These are phyloP conservation scores for Ifrita kowaldi DNA, from an alignment of 2,113 vertebrate genomes.

Conservation along the genomic window DNA sequence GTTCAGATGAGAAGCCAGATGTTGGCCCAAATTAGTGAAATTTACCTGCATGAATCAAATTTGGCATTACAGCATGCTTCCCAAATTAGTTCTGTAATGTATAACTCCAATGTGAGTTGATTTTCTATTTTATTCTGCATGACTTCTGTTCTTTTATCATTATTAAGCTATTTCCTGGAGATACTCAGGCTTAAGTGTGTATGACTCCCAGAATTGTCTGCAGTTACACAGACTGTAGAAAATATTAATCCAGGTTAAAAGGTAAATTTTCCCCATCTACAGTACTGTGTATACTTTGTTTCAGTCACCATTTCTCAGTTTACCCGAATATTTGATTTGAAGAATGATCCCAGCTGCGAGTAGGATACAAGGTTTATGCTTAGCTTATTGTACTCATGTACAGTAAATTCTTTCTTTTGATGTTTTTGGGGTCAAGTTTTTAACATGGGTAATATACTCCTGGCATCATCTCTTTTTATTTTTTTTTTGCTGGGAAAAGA, in stretches of 20 bases:
- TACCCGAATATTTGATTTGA: neutral
- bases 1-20: slow-evolving; percentile 7
- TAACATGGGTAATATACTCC: neutral
- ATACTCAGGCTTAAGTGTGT: neutral
- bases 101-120: neutral
- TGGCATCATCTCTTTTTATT: neutral
- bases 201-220: neutral
- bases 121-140: neutral
- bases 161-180: neutral
- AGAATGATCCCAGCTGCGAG: neutral
- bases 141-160: neutral
- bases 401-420: neutral
- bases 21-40: neutral
- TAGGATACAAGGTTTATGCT: neutral
- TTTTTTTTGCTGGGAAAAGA: neutral
- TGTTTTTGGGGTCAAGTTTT: neutral
- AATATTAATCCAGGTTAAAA: neutral
- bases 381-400: neutral
- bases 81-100: neutral
- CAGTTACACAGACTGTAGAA: neutral
- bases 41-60: neutral
- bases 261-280: neutral
- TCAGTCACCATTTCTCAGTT: neutral
- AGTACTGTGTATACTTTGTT: neutral
- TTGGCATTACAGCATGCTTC: neutral